phyloP scores from a whole-genome alignment of 2,888 invertebrate genomes.

The Drosophila hamatofila region DNA sequence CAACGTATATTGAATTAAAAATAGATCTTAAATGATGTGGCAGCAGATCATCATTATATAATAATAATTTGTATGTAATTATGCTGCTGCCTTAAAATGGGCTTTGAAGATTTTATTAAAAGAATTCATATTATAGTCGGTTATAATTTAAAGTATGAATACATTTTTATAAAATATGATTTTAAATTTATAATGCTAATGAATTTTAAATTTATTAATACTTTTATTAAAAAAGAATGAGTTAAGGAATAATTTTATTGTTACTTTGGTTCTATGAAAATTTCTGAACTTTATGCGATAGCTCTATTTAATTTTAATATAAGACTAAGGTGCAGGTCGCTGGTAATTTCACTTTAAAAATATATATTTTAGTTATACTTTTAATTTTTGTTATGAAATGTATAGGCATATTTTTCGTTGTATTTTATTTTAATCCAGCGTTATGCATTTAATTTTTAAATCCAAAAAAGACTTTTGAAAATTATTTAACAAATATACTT shows the following conservation, averaged over 20 bases:
- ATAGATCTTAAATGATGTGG: too few species aligned
- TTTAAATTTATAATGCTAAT: background rate
- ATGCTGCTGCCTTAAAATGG: too few species aligned
- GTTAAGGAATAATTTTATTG: background rate
- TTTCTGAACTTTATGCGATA: background rate
- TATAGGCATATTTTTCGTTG: constrained; percentile 4
- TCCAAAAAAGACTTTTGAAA: constrained; percentile 34
- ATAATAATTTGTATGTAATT: too few species aligned
- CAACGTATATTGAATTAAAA: too few species aligned
- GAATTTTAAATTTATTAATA: background rate
- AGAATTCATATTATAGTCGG: too few species aligned
- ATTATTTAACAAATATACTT: constrained; percentile 5
- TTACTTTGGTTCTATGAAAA: background rate
- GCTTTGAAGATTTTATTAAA: too few species aligned
- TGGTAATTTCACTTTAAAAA: too few species aligned
- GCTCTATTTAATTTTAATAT: background rate
- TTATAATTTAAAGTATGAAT: too few species aligned
- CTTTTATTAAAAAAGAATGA: background rate
- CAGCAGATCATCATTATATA: too few species aligned
- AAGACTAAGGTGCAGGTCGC: too few species aligned
- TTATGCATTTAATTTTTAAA: constrained; percentile 53
- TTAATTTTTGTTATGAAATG: background rate
- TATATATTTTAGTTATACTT: too few species aligned
- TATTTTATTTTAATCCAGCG: constrained; percentile 40
- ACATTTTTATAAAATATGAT: background rate